Conservation (phyloP, 2,888 invertebrate species). For the Myopa testacea region DNA sequence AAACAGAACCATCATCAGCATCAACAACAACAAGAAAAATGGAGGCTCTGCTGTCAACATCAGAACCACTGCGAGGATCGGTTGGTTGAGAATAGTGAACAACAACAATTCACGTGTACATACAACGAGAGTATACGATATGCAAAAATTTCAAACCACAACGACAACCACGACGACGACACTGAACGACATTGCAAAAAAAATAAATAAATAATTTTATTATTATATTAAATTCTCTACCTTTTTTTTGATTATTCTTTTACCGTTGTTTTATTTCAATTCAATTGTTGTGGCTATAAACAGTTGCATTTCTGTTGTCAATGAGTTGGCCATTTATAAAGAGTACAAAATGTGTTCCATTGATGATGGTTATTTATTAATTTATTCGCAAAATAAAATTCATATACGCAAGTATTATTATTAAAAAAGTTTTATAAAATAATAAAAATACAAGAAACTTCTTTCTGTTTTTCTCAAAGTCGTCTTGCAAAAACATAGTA, state of each 20-base stretch:
- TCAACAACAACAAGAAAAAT: background rate
- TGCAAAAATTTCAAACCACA: no score
- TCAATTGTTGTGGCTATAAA: constrained; percentile 49
- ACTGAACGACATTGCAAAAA: background rate
- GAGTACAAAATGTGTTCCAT: background rate
- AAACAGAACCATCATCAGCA: background rate
- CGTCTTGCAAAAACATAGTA: no score
- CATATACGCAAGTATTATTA: no score
- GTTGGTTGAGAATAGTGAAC: background rate
- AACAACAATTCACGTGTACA: background rate
- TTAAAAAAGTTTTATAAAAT: no score
- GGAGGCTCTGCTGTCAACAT: background rate
- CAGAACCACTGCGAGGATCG: constrained; percentile 8
- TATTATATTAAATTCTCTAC: background rate
- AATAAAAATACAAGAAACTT: no score
- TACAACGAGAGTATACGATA: no score
- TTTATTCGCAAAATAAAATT: background rate
- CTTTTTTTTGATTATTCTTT: constrained; percentile 34
- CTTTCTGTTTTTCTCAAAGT: no score
- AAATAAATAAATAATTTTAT: background rate
- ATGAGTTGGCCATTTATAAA: background rate
- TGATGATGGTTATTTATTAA: background rate
- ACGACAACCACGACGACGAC: background rate
- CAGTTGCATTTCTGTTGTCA: constrained; percentile 5
- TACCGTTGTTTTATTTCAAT: no score